Evolutionary conservation across 2,888 invertebrate genomes (phyloP), one percentile per base, ranked within the genome.

Genomic region (Osedax frankpressi): DNA sequence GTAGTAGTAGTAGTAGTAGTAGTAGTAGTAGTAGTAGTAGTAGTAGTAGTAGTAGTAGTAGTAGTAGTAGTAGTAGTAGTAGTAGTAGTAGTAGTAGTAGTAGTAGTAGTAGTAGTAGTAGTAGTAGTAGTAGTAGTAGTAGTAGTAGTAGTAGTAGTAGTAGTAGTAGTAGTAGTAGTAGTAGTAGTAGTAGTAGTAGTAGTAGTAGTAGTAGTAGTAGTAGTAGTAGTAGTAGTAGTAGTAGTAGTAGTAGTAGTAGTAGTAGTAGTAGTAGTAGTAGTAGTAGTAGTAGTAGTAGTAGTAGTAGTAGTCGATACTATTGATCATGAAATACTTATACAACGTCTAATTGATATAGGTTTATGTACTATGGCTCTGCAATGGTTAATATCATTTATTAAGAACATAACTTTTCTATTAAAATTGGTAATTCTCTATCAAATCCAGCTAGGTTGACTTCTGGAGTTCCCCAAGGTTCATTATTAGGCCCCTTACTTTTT

Each of bases 11-110:
- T 68, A 1, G 68, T 68, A 1, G 1, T 68, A 68, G 68, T 68
- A 2, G 2, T 68, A 68, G 68, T 68, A 2, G 68, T 68, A 68
- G 68, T 68, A 68, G 68, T 68, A 1, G 68, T 68, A 68, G 68
- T 68, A 68, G 68, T 68, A 1, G 68, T 68, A 1, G 68, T 68
- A 1, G 68, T 68, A 24, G 2, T 68, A 0, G 68, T 68, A 1
- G 68, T 68, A 1, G 68, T 68, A 0, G 68, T 68, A 1, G 68
- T 68, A 24, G 68, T 68, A 1, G 2, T 68, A 1, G 68, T 68
- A 24, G 68, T 68, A 1, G 68, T 68, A 1, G 68, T 68, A 1
- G 68, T 68, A 1, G 68, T 68, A 1, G 68, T 68, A 1, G 68
- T 68, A 1, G 68, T 68, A 1, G 68, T 68, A 68, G 68, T 68